Evolutionary conservation across 2,113 vertebrate genomes (phyloP).

Genomic region (Centropristis striata): DNA sequence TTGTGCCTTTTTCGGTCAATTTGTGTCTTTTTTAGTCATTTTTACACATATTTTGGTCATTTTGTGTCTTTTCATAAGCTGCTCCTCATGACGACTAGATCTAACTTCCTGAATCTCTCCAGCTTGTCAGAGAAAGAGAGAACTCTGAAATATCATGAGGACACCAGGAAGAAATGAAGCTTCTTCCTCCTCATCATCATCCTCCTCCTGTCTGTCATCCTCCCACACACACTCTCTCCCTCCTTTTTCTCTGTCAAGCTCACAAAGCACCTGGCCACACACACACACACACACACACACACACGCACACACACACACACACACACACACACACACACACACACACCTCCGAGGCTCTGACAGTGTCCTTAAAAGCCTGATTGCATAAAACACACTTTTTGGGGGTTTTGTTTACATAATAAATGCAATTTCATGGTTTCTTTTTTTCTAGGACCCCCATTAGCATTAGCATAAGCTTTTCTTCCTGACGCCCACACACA

Average conservation of each 20-base stretch:
- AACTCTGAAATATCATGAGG: not conserved
- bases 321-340: not conserved
- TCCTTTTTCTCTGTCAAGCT: not conserved
- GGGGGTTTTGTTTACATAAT: not conserved
- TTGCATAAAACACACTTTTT: not conserved
- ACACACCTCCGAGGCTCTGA: not conserved
- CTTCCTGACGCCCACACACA: no score
- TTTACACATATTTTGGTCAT: no score
- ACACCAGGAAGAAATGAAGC: not conserved
- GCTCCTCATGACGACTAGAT: no score
- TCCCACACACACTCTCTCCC: not conserved
- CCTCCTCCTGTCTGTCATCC: not conserved
- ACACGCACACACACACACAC: not conserved
- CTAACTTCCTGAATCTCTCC: no score
- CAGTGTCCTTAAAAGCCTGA: not conserved
- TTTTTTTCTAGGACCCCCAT: no score
- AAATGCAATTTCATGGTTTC: no score
- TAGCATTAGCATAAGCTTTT: no score
- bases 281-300: not conserved
- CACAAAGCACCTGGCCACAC: not conserved
- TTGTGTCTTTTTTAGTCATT: no score
- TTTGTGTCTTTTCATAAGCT: no score
- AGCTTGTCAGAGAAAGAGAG: no score
- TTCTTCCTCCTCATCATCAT: slow-evolving; percentile 3
- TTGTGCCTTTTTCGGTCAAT: no score